Conservation (phyloP, 2,797 vertebrate genomes). For the Chloroceryle amazona region DNA sequence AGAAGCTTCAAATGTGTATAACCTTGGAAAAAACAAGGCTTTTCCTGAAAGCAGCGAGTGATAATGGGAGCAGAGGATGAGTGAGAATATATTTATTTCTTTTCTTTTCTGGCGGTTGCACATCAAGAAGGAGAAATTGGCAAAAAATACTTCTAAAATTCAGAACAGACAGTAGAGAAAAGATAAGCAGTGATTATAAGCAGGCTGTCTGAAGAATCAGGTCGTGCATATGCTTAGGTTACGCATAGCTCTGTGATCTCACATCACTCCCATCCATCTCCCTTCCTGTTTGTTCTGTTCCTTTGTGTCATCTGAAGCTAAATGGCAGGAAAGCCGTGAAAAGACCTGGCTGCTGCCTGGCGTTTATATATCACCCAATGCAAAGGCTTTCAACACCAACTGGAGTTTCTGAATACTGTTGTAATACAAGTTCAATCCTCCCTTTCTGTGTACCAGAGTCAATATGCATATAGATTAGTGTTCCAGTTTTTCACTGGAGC, state of each 20-base stretch:
- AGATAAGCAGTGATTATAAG: constrained; percentile 23
- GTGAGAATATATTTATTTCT: not conserved
- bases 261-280: not conserved
- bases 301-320: not conserved
- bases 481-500: not conserved
- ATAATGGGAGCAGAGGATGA: not conserved
- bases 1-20: not conserved
- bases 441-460: not conserved
- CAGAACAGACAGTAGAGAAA: not conserved
- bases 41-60: not conserved
- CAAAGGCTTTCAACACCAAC: not conserved
- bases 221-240: constrained; percentile 10
- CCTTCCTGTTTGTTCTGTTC: not conserved
- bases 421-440: not conserved
- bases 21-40: not conserved
- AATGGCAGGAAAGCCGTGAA: constrained; percentile 32
- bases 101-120: not conserved
- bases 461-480: not conserved
- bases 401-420: not conserved
- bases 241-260: constrained; percentile 19
- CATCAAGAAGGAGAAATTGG: not conserved
- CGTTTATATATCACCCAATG: not conserved
- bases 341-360: not conserved
- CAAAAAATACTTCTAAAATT: constrained; percentile 1
- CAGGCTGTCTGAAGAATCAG: constrained; percentile 34